Base-by-base conservation (phyloP, 2,797 vertebrate genomes). In the Xerus rutilus region DNA sequence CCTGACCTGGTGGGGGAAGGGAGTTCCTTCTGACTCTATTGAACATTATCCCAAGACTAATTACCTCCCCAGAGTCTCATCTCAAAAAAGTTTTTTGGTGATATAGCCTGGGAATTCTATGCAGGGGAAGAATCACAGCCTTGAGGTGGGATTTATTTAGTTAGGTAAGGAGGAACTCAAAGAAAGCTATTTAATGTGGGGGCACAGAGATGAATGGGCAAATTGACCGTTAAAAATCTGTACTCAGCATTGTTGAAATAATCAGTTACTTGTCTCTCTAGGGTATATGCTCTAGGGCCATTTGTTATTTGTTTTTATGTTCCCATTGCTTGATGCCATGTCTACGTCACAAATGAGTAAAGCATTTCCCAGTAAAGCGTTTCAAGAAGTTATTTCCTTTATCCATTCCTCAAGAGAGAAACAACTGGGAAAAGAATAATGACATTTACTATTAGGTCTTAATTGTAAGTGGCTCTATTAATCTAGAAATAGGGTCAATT, bases 61-160 rank as follows among this genome's bases (percentile, higher is more conserved):
- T 64, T 45, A 45, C 23, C 21, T 52, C 21, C 23, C 64, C 10
- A 49, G 11, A 85, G 21, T 14, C 32, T 14, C 2, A 28, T 85
- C 23, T 69, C 62, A 47, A 28, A 32, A 94, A 91, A 81, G 11
- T n/a, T 73, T 49, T 57, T 5, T 47, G 57, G 12, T 35, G 77
- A 1, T 69, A 5, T 59, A 14, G 32, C 13, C 43, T 87, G 13
- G 70, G 43, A 77, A 28, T 15, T 32, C n/a, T 62, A 25, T 62
- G 6, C 20, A 23, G 69, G 47, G 32, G 28, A 83, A 72, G 65
- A 35, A 64, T 43, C 25, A 14, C 35, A 91, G 3, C 30, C 20
- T 73, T 77, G 45, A 70, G 70, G 39, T 92, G 18, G 74, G 14
- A 84, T 87, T 97, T 83, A 84, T 87, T 97, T 83, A 35, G 65